These are phyloP conservation scores for Geodia barretti DNA, from an alignment of 37 sponge, comb jelly and placozoan species.

Conservation along the genomic window DNA sequence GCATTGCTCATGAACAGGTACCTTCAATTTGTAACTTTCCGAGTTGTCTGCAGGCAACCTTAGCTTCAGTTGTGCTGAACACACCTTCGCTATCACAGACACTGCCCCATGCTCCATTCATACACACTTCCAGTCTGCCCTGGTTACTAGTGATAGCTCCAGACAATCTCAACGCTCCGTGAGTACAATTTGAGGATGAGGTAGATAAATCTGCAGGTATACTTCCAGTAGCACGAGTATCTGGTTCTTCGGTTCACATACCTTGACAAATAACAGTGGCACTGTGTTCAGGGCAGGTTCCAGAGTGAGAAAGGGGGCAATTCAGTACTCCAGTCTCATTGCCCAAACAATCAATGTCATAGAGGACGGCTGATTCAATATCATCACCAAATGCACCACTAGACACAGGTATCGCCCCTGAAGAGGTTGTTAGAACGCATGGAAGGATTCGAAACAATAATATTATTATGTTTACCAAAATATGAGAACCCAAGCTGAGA, in stretches of 20 bases:
- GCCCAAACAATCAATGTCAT: constrained; percentile 29
- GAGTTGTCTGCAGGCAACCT: constrained; percentile 30
- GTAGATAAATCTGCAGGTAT: too few relatives aligned
- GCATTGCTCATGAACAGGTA: too few relatives aligned
- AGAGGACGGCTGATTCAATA: not conserved
- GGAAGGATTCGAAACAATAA: not conserved
- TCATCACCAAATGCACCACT: not conserved
- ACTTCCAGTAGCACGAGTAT: not conserved
- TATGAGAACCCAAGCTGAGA: constrained; percentile 30
- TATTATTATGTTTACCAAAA: not conserved
- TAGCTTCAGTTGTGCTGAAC: constrained; percentile 5
- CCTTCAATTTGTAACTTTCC: not conserved
- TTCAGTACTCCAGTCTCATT: constrained; percentile 14
- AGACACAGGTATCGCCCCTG: constrained; percentile 18
- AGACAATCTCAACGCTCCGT: not conserved
- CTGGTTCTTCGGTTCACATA: too few relatives aligned
- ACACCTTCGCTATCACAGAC: constrained; percentile 11
- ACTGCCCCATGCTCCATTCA: constrained; percentile 44
- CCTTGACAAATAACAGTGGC: too few relatives aligned
- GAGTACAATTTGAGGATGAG: too few relatives aligned
- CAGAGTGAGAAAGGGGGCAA: too few relatives aligned
- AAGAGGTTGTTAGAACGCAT: not conserved
- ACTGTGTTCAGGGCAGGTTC: too few relatives aligned
- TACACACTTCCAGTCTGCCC: constrained; percentile 29
- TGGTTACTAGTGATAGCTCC: not conserved